Base-by-base conservation (phyloP, 2,888 invertebrate species). In the Vesta saturnalis region DNA sequence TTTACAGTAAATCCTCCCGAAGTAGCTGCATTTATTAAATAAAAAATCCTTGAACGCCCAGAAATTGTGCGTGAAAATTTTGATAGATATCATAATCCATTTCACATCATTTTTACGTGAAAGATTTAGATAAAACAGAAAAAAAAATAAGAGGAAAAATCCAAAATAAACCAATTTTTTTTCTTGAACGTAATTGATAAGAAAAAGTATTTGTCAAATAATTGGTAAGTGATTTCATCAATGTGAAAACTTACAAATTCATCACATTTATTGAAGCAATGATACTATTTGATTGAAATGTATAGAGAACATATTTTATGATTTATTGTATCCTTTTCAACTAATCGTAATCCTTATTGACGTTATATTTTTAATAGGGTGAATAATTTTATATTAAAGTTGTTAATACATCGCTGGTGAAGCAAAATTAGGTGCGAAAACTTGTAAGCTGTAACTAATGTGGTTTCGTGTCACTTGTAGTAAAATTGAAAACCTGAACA, bases 1-100 rank as follows among this genome's bases (percentile, higher is more conserved):
- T 43, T 54, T 43, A 64, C 64, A 64, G 60, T 43, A 69, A 64
- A 64, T 39, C 8, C 19, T 18, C 43, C 14, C 1, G 3, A 52
- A 52, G 1, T 52, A 12, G 39, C n/a, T n/a, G n/a, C n/a, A 30
- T 30, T n/a, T 8, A 39, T 39, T 39, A 39, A n/a, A n/a, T n/a
- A n/a, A n/a, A n/a, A n/a, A n/a, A n/a, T n/a, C n/a, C n/a, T n/a
- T 30, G 10, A 30, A 30, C 10, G 30, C 5, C 30, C 15, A 14
- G 1, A 49, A 49, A 49, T 14, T 18, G 18, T 49, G 18, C 10
- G 15, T 14, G 49, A 12, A 49, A 16, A 3, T 14, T 49, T 49
- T 15, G 10, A n/a, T n/a, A n/a, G n/a, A n/a, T n/a, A n/a, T n/a
- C n/a, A n/a, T n/a, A n/a, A n/a, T n/a, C n/a, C n/a, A n/a, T n/a